These are phyloP conservation scores for Paradisaea rubra DNA, from an alignment of 2,113 vertebrate genomes.

Conservation along the genomic window DNA sequence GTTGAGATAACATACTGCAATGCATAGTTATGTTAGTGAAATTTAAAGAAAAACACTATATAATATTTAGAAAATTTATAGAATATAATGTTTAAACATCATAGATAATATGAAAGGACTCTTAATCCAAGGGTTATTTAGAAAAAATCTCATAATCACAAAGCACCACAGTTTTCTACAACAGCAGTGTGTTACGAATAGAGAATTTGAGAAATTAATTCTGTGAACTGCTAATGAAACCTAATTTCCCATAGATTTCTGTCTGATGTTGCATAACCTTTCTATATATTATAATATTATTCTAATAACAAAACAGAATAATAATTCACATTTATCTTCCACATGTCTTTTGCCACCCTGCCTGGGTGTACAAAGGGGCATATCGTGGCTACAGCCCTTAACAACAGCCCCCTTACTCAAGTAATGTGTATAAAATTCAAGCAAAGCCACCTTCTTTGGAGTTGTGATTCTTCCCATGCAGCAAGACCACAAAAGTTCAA, in stretches of 20 bases:
- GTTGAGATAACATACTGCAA: neutral
- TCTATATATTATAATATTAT: neutral
- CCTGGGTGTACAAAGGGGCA: accelerated
- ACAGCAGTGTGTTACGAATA: neutral
- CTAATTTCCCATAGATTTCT: neutral
- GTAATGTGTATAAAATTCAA: neutral
- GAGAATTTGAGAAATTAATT: neutral
- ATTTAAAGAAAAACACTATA: neutral
- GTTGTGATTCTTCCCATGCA: neutral
- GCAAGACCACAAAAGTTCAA: neutral
- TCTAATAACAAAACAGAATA: neutral
- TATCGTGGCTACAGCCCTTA: accelerated
- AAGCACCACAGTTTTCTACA: neutral
- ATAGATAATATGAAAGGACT: neutral
- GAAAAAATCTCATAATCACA: neutral
- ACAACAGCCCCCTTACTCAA: neutral
- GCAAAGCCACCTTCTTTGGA: neutral
- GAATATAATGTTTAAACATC: neutral
- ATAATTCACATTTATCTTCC: neutral
- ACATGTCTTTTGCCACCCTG: neutral
- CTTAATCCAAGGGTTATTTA: neutral
- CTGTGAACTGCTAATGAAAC: neutral
- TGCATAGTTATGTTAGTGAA: neutral
- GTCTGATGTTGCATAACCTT: neutral
- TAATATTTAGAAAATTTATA: neutral